These are phyloP conservation scores for Turnix velox DNA, from an alignment of 2,113 vertebrate species.

Conservation along the genomic window DNA sequence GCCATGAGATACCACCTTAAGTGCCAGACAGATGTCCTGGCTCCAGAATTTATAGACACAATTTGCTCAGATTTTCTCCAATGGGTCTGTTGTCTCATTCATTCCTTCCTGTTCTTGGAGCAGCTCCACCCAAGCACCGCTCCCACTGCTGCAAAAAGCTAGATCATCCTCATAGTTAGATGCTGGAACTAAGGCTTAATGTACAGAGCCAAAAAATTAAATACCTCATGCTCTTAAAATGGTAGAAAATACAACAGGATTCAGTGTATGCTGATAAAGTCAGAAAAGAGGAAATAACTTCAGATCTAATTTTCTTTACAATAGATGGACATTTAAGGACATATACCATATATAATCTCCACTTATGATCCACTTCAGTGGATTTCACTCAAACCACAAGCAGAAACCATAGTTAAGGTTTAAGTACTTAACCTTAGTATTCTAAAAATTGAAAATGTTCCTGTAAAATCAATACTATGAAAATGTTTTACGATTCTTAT, in stretches of 20 bases:
- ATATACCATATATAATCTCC: background rate
- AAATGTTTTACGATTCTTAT: background rate
- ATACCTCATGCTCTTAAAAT: background rate
- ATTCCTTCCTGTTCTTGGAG: background rate
- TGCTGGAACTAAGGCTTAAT: background rate
- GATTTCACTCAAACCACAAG: background rate
- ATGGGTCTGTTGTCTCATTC: background rate
- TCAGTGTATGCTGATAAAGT: background rate
- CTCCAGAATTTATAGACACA: background rate
- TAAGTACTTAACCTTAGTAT: background rate
- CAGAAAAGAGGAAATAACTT: background rate
- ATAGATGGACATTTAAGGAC: background rate
- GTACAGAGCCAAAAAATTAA: background rate
- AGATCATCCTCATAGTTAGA: background rate
- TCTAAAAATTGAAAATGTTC: background rate
- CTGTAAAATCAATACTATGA: background rate
- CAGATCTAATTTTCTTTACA: background rate
- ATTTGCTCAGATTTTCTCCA: background rate
- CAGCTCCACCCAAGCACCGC: constrained; percentile 18
- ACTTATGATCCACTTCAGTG: background rate
- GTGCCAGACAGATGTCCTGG: background rate
- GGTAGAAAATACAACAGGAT: background rate
- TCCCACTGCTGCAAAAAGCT: constrained; percentile 13
- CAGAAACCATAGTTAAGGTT: background rate
- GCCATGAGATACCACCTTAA: background rate